Evolutionary conservation across 2,797 vertebrate genomes (phyloP).

Genomic region (Malurus leucopterus): DNA sequence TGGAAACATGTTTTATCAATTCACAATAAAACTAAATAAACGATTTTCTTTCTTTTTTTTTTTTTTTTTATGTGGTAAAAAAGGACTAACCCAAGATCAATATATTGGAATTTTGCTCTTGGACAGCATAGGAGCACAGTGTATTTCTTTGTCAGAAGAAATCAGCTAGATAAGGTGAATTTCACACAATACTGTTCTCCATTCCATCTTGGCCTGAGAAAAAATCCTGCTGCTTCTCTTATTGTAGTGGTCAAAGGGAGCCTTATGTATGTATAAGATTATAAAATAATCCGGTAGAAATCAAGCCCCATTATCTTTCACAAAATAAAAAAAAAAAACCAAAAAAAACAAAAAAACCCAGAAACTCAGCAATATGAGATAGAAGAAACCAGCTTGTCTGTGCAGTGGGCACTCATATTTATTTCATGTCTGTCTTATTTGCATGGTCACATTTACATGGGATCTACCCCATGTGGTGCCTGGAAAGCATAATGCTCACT

Average conservation of each 20-base stretch:
- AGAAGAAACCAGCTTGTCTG: neutral
- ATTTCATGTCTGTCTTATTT: neutral
- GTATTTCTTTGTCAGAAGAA: neutral
- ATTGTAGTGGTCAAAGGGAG: neutral
- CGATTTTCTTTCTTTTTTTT: neutral
- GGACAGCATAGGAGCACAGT: rapidly evolving
- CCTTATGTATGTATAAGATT: neutral
- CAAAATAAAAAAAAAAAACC: neutral
- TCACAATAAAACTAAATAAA: neutral
- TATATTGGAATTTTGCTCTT: neutral
- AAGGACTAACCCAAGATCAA: neutral
- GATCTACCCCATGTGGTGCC: neutral
- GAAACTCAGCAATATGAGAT: neutral
- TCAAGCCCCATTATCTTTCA: neutral
- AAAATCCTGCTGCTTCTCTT: neutral
- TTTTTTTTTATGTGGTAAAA: neutral
- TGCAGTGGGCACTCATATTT: neutral
- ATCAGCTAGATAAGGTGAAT: neutral
- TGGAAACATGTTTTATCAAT: neutral
- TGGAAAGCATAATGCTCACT: neutral
- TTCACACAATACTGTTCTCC: neutral
- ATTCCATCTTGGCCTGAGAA: neutral
- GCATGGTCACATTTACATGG: neutral
- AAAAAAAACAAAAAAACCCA: neutral
- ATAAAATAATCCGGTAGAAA: neutral